Base-by-base conservation (phyloP, 2,797 vertebrate genomes). In the Sparidentex hasta region DNA sequence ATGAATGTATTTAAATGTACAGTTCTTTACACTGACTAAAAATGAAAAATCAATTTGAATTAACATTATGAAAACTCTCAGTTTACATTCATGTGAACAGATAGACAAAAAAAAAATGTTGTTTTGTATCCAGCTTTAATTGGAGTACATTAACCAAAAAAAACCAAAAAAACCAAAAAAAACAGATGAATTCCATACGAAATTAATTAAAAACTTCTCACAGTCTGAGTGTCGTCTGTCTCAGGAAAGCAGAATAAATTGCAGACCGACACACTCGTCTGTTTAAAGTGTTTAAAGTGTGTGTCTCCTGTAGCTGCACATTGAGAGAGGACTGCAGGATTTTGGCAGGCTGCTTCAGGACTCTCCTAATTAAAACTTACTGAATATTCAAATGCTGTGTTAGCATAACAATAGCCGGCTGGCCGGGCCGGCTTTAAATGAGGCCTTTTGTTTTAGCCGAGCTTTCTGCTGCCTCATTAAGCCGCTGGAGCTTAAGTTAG, bases 401-500 rank as follows among this genome's bases (percentile, higher is more conserved):
- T 95, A 93, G 93, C 95, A 95, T 94, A 90, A 95, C 93, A 95
- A 95, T 94, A 81, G 91, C 91, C 89, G 89, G 91, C 88, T 88
- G 87, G 92, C 90, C 83, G 58, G 83, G 92, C 91, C 78, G 80
- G 61, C 81, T 92, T 90, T 85, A 91, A 93, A 92, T 89, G 87
- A 92, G 92, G 90, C 91, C 94, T 95, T 95, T 95, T 95, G 93
- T 95, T 95, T 96, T 93, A 90, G 78, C 82, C 76, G 48, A 77
- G 90, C 91, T 94, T 87, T 94, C 94, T 94, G 93, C 94, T 92
- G 92, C 94, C 94, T 95, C 94, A 95, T 95, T 96, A 95, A 93
- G 90, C 90, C 77, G 82, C 87, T 29, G 84, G 75, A 89, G 91
- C 89, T 91, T 90, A 87, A 92, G 90, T 90, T 83, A 90, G 90